Conservation (phyloP, 2,113 vertebrate species). For the Chloropsis hardwickii region DNA sequence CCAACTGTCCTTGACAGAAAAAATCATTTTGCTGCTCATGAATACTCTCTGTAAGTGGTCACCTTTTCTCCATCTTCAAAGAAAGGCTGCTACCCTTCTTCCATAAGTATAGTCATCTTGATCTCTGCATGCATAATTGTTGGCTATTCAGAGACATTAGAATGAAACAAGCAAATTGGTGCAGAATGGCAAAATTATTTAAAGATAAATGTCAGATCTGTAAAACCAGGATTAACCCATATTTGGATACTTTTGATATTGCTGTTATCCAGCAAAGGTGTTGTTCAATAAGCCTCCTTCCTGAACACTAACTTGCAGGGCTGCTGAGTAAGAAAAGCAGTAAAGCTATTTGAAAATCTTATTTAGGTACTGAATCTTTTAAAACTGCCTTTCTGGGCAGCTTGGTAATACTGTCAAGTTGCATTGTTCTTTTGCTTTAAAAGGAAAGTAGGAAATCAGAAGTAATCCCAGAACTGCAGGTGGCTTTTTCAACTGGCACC, state of each 20-base stretch:
- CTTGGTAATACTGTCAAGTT: background rate
- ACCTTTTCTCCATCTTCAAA: background rate
- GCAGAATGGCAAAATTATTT: background rate
- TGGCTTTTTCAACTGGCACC: conserved; percentile 16
- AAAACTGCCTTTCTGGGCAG: background rate
- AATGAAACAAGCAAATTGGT: background rate
- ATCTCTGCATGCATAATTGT: background rate
- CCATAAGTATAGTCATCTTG: background rate
- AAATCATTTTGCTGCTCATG: background rate
- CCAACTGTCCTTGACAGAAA: background rate
- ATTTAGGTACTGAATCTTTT: background rate
- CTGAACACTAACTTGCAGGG: background rate
- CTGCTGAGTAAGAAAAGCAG: background rate
- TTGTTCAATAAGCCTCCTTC: background rate
- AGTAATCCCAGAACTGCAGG: background rate
- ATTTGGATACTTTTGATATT: background rate
- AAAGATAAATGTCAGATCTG: background rate
- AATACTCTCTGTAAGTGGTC: background rate
- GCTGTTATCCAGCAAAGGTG: background rate
- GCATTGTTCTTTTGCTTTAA: background rate
- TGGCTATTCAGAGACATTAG: background rate
- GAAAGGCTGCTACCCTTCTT: background rate
- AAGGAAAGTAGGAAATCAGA: background rate
- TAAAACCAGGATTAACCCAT: background rate
- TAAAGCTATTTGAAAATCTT: background rate